Conservation (phyloP, 2,888 invertebrate genomes). For the Tiliacea aurago region DNA sequence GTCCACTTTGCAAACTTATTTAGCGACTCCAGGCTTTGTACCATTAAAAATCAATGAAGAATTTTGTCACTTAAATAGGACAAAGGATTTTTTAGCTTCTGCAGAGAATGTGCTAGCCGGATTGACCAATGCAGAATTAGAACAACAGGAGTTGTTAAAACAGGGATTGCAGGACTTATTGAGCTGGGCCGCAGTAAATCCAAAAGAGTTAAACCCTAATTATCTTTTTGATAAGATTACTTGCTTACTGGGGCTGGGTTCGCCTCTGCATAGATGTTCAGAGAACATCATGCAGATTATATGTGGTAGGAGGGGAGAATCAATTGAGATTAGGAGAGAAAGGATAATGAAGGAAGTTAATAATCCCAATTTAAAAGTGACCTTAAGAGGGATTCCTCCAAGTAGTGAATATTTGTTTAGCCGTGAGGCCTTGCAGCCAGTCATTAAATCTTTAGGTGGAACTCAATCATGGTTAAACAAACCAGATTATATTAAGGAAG, state of each 20-base stretch:
- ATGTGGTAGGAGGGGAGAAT: not conserved
- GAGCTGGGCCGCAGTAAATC: not conserved
- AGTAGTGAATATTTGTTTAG: too few species aligned
- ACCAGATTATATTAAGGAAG: too few species aligned
- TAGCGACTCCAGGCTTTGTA: not conserved
- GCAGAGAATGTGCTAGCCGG: not conserved
- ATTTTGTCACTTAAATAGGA: not conserved
- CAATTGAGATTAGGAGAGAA: not conserved
- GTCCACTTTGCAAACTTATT: not conserved
- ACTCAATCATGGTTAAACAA: too few species aligned
- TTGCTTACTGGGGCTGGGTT: not conserved
- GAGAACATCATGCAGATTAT: not conserved
- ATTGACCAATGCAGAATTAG: not conserved
- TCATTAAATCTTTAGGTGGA: too few species aligned
- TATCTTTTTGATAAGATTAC: not conserved
- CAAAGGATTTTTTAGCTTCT: not conserved
- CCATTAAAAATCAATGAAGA: too few species aligned
- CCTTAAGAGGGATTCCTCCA: too few species aligned
- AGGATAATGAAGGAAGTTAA: not conserved
- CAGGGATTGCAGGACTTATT: not conserved
- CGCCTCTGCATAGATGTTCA: not conserved
- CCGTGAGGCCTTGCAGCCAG: too few species aligned
- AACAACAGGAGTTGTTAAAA: not conserved
- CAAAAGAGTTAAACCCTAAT: not conserved
- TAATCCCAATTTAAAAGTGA: too few species aligned